Conservation (phyloP, 2,888 invertebrate species). For the Rhingia campestris region DNA sequence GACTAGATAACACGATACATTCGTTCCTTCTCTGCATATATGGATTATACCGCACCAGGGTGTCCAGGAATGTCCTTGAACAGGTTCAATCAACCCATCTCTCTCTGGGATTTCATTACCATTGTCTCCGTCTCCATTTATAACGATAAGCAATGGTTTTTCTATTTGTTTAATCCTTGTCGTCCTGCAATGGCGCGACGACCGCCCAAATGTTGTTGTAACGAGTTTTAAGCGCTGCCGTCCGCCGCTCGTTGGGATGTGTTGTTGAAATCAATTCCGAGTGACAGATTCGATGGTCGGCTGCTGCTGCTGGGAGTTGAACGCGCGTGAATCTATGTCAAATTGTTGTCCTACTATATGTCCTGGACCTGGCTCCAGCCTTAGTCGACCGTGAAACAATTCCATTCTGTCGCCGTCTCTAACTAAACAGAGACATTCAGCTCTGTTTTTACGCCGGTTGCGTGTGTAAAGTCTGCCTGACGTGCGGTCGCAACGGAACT, state of each 20-base stretch:
- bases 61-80: conserved; percentile 61
- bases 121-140: conserved; percentile 15
- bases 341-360: conserved; percentile 47
- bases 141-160: conserved; percentile 41
- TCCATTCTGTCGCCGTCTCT: conserved; percentile 62
- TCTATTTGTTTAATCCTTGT: conserved; percentile 63
- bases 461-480: conserved; percentile 4
- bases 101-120: conserved; percentile 49
- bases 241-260: conserved; percentile 5
- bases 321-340: conserved; percentile 67
- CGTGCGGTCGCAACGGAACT: neutral
- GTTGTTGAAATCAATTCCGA: conserved; percentile 73
- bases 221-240: conserved; percentile 61
- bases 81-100: conserved; percentile 37
- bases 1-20: conserved; percentile 48
- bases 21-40: conserved; percentile 28
- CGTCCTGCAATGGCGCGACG: neutral
- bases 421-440: conserved; percentile 59
- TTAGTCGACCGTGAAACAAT: conserved; percentile 69
- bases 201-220: conserved; percentile 49
- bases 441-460: conserved; percentile 1
- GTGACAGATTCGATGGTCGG: conserved; percentile 67
- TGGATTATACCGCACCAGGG: conserved; percentile 39
- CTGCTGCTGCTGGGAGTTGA: conserved; percentile 30
- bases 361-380: conserved; percentile 28